Percentiles rank a stretch among this genome's conserved stretches.
Conservation (phyloP, 2,888 invertebrate genomes). For the Amaurobius ferox region DNA sequence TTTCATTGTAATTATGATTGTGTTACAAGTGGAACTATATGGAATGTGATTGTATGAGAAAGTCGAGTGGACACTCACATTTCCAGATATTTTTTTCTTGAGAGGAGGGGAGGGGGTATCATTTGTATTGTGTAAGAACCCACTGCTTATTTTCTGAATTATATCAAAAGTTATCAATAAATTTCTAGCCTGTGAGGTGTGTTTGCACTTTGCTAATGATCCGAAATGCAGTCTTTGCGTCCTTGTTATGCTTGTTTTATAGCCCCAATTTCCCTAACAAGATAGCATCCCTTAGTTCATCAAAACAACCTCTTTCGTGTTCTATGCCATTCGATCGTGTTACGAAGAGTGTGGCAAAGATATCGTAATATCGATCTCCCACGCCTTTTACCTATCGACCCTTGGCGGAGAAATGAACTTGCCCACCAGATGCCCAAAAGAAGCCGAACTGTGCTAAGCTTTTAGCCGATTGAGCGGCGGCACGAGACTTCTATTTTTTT, state of each 20-base stretch:
- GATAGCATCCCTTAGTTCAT: neutral
- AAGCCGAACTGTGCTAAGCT: slow-evolving; percentile 26
- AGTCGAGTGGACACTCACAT: no score
- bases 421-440: slow-evolving; percentile 62
- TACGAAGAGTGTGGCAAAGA: neutral
- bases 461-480: slow-evolving; percentile 38
- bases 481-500: slow-evolving; percentile 12
- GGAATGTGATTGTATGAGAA: no score
- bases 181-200: no score
- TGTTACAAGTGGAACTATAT: no score
- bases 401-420: slow-evolving; percentile 21
- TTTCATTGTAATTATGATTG: no score
- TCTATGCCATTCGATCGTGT: neutral
- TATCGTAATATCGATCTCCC: slow-evolving; percentile 43
- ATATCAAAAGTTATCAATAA: no score
- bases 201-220: neutral
- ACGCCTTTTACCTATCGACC: neutral
- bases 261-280: slow-evolving; percentile 9
- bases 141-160: no score
- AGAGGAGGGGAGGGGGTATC: no score
- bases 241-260: slow-evolving; percentile 16
- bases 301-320: neutral
- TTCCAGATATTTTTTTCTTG: no score
- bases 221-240: neutral
- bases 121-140: no score